Percentiles rank a stretch among this genome's conserved stretches.
These are phyloP conservation scores for Scaptomyza hsui DNA, from an alignment of 1,140 invertebrate genomes.

Conservation along the genomic window DNA sequence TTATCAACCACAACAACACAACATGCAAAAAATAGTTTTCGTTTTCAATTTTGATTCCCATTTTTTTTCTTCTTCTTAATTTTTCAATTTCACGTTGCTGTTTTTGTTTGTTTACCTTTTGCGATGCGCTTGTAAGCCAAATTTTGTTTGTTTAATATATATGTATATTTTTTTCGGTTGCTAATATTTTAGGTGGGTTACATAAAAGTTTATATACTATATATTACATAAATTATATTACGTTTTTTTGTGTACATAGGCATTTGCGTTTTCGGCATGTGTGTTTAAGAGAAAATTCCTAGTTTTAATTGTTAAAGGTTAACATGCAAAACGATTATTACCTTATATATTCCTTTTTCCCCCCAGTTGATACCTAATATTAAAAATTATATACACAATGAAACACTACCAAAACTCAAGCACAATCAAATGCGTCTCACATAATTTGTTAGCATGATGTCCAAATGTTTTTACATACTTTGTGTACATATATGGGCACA, in stretches of 20 bases:
- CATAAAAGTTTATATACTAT: conserved; percentile 9
- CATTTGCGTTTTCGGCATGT: conserved; percentile 28
- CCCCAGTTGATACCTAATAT: conserved; percentile 55
- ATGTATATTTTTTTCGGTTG: conserved; percentile 1
- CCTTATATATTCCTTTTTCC: conserved; percentile 39
- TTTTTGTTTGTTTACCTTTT: neutral
- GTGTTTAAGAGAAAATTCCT: conserved; percentile 49
- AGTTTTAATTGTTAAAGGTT: conserved; percentile 78
- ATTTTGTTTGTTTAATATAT: neutral
- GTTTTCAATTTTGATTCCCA: too few species aligned
- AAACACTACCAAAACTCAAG: conserved; percentile 44
- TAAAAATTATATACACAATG: conserved; percentile 52
- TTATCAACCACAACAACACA: neutral
- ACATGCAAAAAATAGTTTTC: neutral
- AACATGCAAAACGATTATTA: conserved; percentile 36
- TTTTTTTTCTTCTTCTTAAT: neutral
- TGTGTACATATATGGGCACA: neutral
- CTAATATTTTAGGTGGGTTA: conserved; percentile 28
- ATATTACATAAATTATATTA: conserved; percentile 7
- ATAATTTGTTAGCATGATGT: neutral
- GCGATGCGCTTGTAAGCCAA: neutral
- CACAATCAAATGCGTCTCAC: conserved; percentile 31
- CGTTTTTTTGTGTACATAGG: conserved; percentile 51
- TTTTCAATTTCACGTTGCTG: too few species aligned
- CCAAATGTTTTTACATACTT: too few species aligned